phyloP scores from a whole-genome alignment of 2,888 invertebrate species.

The Dicranocentrus wangi region DNA sequence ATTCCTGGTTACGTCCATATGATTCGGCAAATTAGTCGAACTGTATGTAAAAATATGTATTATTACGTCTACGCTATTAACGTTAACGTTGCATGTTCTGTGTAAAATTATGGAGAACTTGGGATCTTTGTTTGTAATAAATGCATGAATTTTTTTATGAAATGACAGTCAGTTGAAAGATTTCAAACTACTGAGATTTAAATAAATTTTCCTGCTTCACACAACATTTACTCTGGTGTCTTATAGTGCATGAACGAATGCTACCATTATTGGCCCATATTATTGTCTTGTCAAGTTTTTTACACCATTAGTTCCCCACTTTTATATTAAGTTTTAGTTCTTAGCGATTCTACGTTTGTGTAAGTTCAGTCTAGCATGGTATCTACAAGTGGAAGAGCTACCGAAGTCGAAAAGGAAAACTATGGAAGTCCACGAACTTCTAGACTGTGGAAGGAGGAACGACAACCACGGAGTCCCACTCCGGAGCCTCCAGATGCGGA shows the following conservation, averaged over 20 bases:
- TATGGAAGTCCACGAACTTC: slow-evolving; percentile 51
- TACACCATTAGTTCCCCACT: background rate
- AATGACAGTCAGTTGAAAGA: slow-evolving; percentile 14
- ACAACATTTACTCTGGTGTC: background rate
- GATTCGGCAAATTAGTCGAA: slow-evolving; percentile 44
- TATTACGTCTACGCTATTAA: too few species aligned
- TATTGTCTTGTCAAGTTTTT: background rate
- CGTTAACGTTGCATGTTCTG: background rate
- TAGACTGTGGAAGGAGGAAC: slow-evolving; percentile 34
- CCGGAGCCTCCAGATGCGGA: slow-evolving; percentile 19
- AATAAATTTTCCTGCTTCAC: background rate
- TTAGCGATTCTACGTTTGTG: slow-evolving; percentile 8
- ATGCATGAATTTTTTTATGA: slow-evolving; percentile 5
- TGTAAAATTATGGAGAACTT: background rate
- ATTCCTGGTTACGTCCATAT: slow-evolving; percentile 65
- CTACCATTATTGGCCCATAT: too few species aligned
- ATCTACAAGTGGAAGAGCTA: background rate
- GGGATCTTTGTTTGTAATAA: slow-evolving; percentile 9
- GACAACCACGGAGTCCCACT: background rate
- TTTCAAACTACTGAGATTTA: background rate
- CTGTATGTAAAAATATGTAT: slow-evolving; percentile 23
- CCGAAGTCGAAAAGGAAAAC: slow-evolving; percentile 11
- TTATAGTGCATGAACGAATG: too few species aligned
- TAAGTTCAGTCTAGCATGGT: slow-evolving; percentile 46
- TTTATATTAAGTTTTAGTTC: background rate